Conservation (phyloP, 2,888 invertebrate species). For the Chydorus sphaericus region DNA sequence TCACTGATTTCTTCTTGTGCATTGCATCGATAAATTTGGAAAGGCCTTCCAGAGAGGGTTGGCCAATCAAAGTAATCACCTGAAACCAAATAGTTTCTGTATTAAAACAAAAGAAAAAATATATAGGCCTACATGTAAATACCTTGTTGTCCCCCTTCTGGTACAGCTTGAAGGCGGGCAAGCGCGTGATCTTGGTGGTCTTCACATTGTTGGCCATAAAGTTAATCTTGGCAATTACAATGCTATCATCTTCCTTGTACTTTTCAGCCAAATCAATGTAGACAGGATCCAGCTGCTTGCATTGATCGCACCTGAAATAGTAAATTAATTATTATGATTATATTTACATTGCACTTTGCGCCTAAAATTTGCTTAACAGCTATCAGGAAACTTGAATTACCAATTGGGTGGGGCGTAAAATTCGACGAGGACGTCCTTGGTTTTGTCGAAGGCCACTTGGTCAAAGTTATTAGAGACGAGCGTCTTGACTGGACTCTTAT, state of each 20-base stretch:
- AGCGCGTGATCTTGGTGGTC: slow-evolving; percentile 83
- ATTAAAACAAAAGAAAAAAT: too few relatives aligned
- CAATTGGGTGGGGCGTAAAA: slow-evolving; percentile 99
- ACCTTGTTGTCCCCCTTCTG: slow-evolving; percentile 81
- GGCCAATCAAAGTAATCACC: too few relatives aligned
- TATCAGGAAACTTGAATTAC: too few relatives aligned
- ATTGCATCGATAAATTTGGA: too few relatives aligned
- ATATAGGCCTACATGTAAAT: slow-evolving; percentile 21
- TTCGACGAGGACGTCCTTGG: slow-evolving; percentile 89
- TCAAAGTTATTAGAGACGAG: slow-evolving; percentile 94
- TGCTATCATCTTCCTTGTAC: slow-evolving; percentile 57
- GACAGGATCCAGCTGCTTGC: slow-evolving; percentile 92
- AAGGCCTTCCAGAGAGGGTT: too few relatives aligned
- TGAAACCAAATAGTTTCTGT: too few relatives aligned
- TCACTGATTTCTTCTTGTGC: too few relatives aligned
- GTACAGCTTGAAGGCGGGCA: slow-evolving; percentile 90
- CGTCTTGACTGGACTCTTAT: slow-evolving; percentile 79
- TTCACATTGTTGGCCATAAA: slow-evolving; percentile 95
- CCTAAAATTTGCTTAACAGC: too few relatives aligned
- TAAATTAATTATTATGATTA: too few relatives aligned
- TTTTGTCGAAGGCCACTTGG: slow-evolving; percentile 69
- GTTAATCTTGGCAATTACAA: slow-evolving; percentile 97
- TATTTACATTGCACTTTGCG: too few relatives aligned
- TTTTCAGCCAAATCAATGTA: slow-evolving; percentile 87
- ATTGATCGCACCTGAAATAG: slow-evolving; percentile 60